Evolutionary conservation across 2,888 invertebrate species (phyloP), one percentile per base, ranked within the genome.

Genomic region (Drosophila borborema): DNA sequence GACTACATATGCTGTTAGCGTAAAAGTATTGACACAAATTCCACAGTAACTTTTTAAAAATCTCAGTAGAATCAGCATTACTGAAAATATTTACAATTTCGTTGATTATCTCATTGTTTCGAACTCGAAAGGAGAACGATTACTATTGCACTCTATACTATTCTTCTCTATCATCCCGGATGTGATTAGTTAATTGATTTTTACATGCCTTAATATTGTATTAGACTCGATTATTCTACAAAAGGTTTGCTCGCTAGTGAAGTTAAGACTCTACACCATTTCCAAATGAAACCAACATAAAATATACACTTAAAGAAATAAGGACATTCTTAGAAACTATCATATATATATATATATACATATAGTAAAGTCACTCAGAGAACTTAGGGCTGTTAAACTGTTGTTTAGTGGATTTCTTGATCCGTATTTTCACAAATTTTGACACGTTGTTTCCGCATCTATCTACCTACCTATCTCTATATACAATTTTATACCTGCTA

Each of bases 381-480:
- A 86, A 80, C 69, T 84, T 86, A 87, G 86, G 86, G 86, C 86
- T 86, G 86, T 86, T 86, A 77, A 83, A 86, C 70, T 86, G 83
- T 87, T 86, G 81, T 79, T 87, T 82, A 86, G 67, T 70, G 82
- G 80, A 78, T 78, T 78, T 77, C 83, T 82, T 81, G 81, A 85
- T 85, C 77, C 55, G 41, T 76, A 64, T 56, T 74, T 85, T 71
- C 66, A 69, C 67, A 68, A 68, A 71, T 72, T 61, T 63, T 43
- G 41, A 63, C 48, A 61, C 23, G 43, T 64, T 75, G 51, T 71
- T 66, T 34, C 60, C 51, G 65, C 51, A 18, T 49, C 49, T 56
- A 54, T 59, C 53, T 34, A 54, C 64, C 63, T 55, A 59, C 54
- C 55, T 67, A 65, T 72, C 51, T 40, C 43, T 66, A 28, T 45